Conservation (phyloP, 2,888 invertebrate genomes). For the Neoitamus cyanurus region DNA sequence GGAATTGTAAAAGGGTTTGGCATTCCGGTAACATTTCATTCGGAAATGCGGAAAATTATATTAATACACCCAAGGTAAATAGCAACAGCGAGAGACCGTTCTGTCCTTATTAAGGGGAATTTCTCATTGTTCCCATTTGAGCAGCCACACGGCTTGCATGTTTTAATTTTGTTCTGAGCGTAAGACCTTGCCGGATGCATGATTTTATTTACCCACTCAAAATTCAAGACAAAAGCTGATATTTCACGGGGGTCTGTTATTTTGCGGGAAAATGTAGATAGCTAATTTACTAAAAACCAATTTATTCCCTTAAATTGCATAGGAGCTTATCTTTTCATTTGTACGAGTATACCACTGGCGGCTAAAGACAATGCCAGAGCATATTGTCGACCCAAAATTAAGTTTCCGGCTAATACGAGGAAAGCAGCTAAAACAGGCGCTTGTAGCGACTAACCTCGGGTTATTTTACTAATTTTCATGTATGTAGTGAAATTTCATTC, state of each 20-base stretch:
- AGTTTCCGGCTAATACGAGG: no score
- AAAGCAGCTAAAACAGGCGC: no score
- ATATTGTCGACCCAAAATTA: no score
- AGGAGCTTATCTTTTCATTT: neutral
- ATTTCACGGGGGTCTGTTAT: neutral
- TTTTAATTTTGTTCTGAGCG: neutral
- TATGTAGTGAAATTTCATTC: no score
- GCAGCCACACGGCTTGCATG: neutral
- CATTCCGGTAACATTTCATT: slow-evolving; percentile 31
- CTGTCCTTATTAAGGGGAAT: slow-evolving; percentile 9
- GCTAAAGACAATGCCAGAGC: neutral
- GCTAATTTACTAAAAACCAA: neutral
- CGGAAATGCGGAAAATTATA: slow-evolving; percentile 35
- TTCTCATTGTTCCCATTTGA: slow-evolving; percentile 5
- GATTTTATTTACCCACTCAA: neutral
- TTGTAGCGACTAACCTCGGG: no score
- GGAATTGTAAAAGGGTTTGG: slow-evolving; percentile 36
- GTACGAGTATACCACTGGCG: neutral
- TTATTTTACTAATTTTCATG: no score
- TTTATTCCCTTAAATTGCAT: neutral
- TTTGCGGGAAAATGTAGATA: neutral
- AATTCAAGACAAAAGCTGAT: neutral
- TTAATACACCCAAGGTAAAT: slow-evolving; percentile 27
- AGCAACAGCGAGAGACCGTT: neutral
- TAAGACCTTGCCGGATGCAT: neutral